These are phyloP conservation scores for Hemitrygon akajei DNA, from an alignment of 2,797 vertebrate species.

Conservation along the genomic window DNA sequence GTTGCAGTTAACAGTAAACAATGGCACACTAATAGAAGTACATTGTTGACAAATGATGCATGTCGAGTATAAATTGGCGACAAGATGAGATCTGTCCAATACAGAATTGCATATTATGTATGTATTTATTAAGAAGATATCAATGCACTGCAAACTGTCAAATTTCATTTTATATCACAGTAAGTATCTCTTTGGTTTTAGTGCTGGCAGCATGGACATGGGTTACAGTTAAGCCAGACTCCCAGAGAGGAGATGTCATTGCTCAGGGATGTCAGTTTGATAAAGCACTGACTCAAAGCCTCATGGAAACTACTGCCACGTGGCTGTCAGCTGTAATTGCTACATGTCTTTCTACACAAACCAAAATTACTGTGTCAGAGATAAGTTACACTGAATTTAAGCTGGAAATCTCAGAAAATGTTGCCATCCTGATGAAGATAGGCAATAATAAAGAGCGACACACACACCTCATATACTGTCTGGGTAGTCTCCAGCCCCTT, in stretches of 20 bases:
- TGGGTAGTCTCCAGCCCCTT: too few species aligned
- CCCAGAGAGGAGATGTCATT: neutral
- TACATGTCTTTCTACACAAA: neutral
- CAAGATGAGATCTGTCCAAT: neutral
- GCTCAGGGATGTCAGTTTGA: constrained; percentile 16
- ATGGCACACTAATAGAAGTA: neutral
- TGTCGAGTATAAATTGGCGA: neutral
- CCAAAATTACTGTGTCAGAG: neutral
- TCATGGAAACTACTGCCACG: neutral
- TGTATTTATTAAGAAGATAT: neutral
- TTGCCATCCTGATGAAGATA: neutral
- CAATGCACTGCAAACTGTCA: neutral
- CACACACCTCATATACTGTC: too few species aligned
- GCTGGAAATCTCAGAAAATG: neutral
- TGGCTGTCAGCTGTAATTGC: neutral
- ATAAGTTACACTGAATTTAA: neutral
- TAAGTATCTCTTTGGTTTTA: neutral
- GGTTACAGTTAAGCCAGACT: neutral
- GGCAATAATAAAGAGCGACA: neutral
- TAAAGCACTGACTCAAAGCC: neutral
- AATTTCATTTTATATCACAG: neutral
- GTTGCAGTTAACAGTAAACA: neutral
- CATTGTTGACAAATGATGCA: neutral
- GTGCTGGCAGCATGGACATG: neutral
- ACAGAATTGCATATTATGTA: neutral